These are phyloP conservation scores for Apocheima hispidaria DNA, from an alignment of 2,888 invertebrate genomes.

Conservation along the genomic window DNA sequence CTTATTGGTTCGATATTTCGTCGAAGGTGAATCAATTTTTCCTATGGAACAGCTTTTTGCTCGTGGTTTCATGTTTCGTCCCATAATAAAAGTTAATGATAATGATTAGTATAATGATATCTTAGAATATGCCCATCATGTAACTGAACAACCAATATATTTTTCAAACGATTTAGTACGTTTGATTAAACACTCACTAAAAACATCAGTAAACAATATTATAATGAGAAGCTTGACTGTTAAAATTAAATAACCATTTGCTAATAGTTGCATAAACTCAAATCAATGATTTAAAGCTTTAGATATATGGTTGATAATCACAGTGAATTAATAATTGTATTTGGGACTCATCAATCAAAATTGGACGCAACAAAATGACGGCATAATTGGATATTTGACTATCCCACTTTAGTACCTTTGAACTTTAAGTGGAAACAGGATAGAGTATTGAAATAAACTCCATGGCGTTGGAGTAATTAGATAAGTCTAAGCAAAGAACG, in stretches of 20 bases:
- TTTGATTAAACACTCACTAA: neutral
- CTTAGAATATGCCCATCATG: too few relatives aligned
- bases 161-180: too few relatives aligned
- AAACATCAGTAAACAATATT: neutral
- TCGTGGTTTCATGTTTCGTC: too few relatives aligned
- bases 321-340: conserved; percentile 14
- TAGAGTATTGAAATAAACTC: too few relatives aligned
- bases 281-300: conserved; percentile 3
- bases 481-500: too few relatives aligned
- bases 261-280: conserved; percentile 6
- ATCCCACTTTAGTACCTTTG: neutral
- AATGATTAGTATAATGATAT: too few relatives aligned
- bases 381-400: neutral
- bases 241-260: neutral
- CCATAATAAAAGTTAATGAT: too few relatives aligned
- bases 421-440: neutral
- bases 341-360: conserved; percentile 17
- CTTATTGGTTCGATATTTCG: too few relatives aligned
- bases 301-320: conserved; percentile 9
- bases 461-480: neutral
- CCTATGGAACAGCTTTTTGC: too few relatives aligned
- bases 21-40: too few relatives aligned
- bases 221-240: neutral
- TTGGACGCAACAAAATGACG: neutral
- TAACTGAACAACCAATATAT: too few relatives aligned